These are phyloP conservation scores for Gortyna flavago DNA, from an alignment of 2,888 invertebrate species.

Conservation along the genomic window DNA sequence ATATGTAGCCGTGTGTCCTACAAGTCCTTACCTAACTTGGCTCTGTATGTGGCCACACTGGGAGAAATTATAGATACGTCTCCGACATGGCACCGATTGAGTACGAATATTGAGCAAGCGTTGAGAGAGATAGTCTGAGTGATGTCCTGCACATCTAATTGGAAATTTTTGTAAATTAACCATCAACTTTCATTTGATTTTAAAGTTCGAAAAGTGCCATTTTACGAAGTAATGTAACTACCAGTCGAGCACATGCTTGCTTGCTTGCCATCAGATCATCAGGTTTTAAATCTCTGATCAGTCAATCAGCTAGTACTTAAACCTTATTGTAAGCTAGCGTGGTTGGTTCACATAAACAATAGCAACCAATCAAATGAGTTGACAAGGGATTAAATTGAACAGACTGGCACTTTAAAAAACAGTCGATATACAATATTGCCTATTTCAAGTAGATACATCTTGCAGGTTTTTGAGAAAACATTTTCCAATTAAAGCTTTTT, in stretches of 20 bases:
- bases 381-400: slow-evolving; percentile 10
- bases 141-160: slow-evolving; percentile 19
- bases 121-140: neutral
- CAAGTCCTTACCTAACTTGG: neutral
- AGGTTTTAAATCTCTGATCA: neutral
- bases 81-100: neutral
- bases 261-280: neutral
- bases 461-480: neutral
- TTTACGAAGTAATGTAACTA: neutral
- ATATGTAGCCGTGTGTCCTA: too few relatives aligned
- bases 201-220: neutral
- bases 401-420: slow-evolving; percentile 10
- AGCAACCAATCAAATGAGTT: slow-evolving; percentile 31
- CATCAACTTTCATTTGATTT: slow-evolving; percentile 35
- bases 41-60: neutral
- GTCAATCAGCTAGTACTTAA: neutral
- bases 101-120: slow-evolving; percentile 15
- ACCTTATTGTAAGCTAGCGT: neutral
- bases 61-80: neutral
- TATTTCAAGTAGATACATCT: slow-evolving; percentile 4
- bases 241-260: neutral
- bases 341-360: neutral
- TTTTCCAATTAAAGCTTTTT: neutral
- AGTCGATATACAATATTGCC: slow-evolving; percentile 1
- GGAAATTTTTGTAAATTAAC: slow-evolving; percentile 38